Base-by-base conservation (phyloP, 2,797 vertebrate genomes). In the Catostomus latipinnis region DNA sequence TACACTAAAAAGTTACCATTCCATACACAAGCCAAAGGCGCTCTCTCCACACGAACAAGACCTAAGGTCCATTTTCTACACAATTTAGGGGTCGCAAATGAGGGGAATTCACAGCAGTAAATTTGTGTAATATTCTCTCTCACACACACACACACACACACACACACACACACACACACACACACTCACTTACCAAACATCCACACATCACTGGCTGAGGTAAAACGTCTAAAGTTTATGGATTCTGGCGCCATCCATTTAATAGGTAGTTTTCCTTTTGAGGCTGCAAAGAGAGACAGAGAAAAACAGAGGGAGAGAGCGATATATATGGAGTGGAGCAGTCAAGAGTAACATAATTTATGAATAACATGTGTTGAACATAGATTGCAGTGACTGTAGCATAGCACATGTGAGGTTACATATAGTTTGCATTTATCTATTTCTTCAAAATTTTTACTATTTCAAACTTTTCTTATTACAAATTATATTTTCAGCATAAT, bases 231-330 rank as follows among this genome's bases (percentile, higher is more conserved):
- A 91, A 99, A 99, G 92, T 99, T 99, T 88, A 99, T 99, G 50
- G 98, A 99, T 87, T 99, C 98, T 84, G 98, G 98, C 83, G 98
- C 98, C 98, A 99, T 99, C 98, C 98, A 99, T 82, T 99, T 99
- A 88, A 99, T 99, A 58, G 98, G 98, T 14, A 99, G 90, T 93
- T 99, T 99, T 87, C 98, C 98, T 94, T 99, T 99, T 86, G 98
- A 99, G 86, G 98, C 98, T 99, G 72, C 8, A 81, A 78, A 80
- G 9, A 84, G 60, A 71, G 10, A 81, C 70, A 12, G 16, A 70
- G 16, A 68, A 18, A 22, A n/a, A 66, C 13, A 61, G 54, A 9
- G 43, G 45, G 22, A n/a, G 22, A 49, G 12, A 56, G 7, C 0
- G 49, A 68, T 34, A 34, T 34, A 34, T 34, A 34, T 34, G 34